Conservation (phyloP, 2,888 invertebrate genomes). For the Hirtodrosophila confusa region DNA sequence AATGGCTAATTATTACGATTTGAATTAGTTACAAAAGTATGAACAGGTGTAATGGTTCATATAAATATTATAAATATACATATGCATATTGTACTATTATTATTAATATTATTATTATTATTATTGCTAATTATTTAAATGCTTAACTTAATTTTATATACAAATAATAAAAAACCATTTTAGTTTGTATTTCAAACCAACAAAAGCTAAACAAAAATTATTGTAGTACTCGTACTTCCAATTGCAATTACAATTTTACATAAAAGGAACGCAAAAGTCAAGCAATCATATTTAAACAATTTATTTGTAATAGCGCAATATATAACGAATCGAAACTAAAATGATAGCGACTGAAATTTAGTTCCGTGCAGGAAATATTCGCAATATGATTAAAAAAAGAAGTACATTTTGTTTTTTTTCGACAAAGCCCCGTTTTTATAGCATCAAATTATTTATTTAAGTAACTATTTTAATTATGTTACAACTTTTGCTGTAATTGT, state of each 20-base stretch:
- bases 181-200: conserved; percentile 57
- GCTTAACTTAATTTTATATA: conserved; percentile 67
- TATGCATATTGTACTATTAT: conserved; percentile 69
- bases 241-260: conserved; percentile 45
- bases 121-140: conserved; percentile 76
- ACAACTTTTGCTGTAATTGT: conserved; percentile 56
- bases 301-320: conserved; percentile 75
- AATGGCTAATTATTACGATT: conserved; percentile 60
- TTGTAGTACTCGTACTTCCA: conserved; percentile 65
- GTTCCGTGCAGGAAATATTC: conserved; percentile 8
- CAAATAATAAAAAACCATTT: conserved; percentile 42
- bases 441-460: conserved; percentile 73
- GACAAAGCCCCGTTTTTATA: conserved; percentile 54
- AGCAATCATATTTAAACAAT: conserved; percentile 49
- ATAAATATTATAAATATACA: conserved; percentile 51
- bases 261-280: conserved; percentile 45
- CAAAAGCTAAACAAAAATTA: conserved; percentile 50
- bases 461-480: conserved; percentile 69
- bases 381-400: conserved; percentile 13
- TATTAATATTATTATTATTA: conserved; percentile 49
- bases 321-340: conserved; percentile 25
- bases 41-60: conserved; percentile 63
- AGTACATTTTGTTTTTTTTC: conserved; percentile 30
- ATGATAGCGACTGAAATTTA: conserved; percentile 14
- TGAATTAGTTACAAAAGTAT: conserved; percentile 59